These are phyloP conservation scores for Pelobates fuscus DNA, from an alignment of 2,113 vertebrate genomes.

Conservation along the genomic window DNA sequence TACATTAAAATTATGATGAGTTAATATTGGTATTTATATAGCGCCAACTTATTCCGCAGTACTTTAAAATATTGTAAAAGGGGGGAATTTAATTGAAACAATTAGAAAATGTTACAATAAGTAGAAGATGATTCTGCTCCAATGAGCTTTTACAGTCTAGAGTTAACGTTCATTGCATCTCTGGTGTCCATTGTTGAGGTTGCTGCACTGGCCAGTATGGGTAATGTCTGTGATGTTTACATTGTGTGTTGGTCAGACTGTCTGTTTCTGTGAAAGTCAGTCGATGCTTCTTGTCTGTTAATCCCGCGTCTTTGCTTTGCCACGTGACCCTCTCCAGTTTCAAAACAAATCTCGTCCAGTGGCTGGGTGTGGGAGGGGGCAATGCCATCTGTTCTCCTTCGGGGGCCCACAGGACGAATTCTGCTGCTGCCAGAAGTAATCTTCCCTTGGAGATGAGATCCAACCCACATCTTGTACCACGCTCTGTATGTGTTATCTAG, in stretches of 20 bases:
- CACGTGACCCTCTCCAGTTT: conserved; percentile 42
- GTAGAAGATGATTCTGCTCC: too few relatives aligned
- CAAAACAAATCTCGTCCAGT: conserved; percentile 36
- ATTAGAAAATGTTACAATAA: too few relatives aligned
- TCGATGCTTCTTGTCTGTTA: conserved; percentile 11
- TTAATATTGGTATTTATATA: too few relatives aligned
- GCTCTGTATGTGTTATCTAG: neutral
- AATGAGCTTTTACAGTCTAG: too few relatives aligned
- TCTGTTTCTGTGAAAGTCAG: neutral
- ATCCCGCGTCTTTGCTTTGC: conserved; percentile 14
- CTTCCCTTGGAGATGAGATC: neutral
- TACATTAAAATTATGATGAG: too few relatives aligned
- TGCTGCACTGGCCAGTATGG: neutral
- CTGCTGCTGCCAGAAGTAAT: too few relatives aligned
- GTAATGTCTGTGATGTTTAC: neutral
- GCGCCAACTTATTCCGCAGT: too few relatives aligned
- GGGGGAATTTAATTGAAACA: too few relatives aligned
- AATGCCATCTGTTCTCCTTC: conserved; percentile 13
- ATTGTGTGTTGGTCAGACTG: neutral
- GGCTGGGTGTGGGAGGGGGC: neutral
- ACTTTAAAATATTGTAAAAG: too few relatives aligned
- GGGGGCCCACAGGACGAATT: neutral
- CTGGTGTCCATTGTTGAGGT: too few relatives aligned
- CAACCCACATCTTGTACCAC: too few relatives aligned
- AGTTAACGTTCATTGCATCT: too few relatives aligned